Evolutionary conservation across 1,140 invertebrate genomes (phyloP).

Genomic region (Pinna nobilis): DNA sequence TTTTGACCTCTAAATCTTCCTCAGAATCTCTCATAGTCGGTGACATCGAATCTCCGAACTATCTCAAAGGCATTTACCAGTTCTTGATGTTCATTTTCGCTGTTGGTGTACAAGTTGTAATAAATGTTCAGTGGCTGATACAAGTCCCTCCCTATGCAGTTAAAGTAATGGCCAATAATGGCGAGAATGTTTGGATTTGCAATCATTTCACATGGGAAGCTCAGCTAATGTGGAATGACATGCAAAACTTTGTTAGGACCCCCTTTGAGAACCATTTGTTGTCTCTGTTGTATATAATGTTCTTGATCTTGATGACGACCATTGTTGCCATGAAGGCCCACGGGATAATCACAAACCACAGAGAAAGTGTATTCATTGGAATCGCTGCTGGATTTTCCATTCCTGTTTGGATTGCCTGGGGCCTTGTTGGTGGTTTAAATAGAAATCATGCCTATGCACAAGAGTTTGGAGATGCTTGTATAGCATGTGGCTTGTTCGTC

Average conservation of each 20-base stretch:
- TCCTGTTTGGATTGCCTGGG: conserved; percentile 92
- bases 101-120: conserved; percentile 83
- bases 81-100: conserved; percentile 90
- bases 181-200: conserved; percentile 60
- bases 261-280: conserved; percentile 81
- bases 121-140: conserved; percentile 86
- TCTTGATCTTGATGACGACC: conserved; percentile 88
- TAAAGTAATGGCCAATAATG: conserved; percentile 54
- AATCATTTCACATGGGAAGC: conserved; percentile 68
- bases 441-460: conserved; percentile 77
- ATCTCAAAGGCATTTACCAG: conserved; percentile 93
- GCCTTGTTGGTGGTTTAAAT: conserved; percentile 81
- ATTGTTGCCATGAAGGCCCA: conserved; percentile 84
- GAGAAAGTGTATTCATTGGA: conserved; percentile 92
- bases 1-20: conserved; percentile 83
- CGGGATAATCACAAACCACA: conserved; percentile 93
- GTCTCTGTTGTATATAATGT: conserved; percentile 86
- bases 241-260: conserved; percentile 62
- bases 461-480: conserved; percentile 83
- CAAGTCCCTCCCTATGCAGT: conserved; percentile 65
- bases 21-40: conserved; percentile 56
- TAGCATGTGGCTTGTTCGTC: conserved; percentile 89
- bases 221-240: conserved; percentile 65
- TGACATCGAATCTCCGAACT: conserved; percentile 86
- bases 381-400: conserved; percentile 85